Evolutionary conservation across 2,888 invertebrate genomes (phyloP).

Genomic region (Lasioglossum figueresi): DNA sequence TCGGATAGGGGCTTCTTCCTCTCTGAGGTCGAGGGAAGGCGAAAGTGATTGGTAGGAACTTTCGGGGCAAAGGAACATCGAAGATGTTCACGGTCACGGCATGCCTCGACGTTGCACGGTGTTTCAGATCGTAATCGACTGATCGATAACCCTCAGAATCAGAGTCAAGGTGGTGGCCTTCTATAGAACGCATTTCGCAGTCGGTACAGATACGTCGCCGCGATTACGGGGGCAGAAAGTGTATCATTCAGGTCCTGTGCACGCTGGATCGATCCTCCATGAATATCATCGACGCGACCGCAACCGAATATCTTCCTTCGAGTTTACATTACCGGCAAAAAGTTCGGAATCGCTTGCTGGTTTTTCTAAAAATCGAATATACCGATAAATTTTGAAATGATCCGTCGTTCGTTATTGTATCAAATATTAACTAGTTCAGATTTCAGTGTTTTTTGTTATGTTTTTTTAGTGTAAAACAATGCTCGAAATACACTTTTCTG

Average conservation of each 20-base stretch:
- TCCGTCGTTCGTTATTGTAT: too few species aligned
- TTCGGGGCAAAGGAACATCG: conserved; percentile 59
- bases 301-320: not conserved
- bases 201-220: conserved; percentile 2
- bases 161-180: conserved; percentile 74
- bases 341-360: too few species aligned
- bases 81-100: conserved; percentile 70
- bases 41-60: conserved; percentile 55
- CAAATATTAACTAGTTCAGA: too few species aligned
- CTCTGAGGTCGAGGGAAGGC: conserved; percentile 9
- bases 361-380: too few species aligned
- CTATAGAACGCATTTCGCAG: conserved; percentile 49
- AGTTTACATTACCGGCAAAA: not conserved
- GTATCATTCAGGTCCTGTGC: conserved; percentile 18
- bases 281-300: not conserved
- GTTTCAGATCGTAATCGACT: conserved; percentile 73
- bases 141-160: conserved; percentile 71
- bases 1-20: not conserved
- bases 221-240: conserved; percentile 16
- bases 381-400: too few species aligned
- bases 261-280: conserved; percentile 24
- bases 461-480: too few species aligned
- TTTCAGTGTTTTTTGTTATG: too few species aligned
- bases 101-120: conserved; percentile 49
- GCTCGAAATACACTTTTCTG: too few species aligned